phyloP scores from a whole-genome alignment of 2,888 invertebrate species.

The Sialis lutaria region DNA sequence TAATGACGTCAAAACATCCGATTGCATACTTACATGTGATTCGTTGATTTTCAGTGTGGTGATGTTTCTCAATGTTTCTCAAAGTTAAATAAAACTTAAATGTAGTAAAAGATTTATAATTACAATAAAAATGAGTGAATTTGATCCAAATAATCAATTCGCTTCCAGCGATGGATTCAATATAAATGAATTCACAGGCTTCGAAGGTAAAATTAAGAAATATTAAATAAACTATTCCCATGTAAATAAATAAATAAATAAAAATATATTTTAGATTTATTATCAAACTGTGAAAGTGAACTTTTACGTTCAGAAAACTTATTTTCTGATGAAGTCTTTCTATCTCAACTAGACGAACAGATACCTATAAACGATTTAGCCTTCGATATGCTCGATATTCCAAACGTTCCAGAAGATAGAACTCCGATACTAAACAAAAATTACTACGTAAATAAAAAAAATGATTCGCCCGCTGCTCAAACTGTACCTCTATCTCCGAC shows the following conservation, averaged over 20 bases:
- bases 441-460: no score
- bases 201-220: constrained; percentile 38
- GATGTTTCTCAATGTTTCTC: constrained; percentile 21
- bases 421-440: no score
- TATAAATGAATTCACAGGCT: constrained; percentile 45
- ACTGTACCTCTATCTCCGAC: constrained; percentile 4
- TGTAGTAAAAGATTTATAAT: constrained; percentile 3
- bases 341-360: constrained; percentile 29
- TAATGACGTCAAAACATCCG: constrained; percentile 43
- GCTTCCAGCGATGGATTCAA: constrained; percentile 38
- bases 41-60: constrained; percentile 25
- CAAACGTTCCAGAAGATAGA: constrained; percentile 14
- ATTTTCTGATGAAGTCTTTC: constrained; percentile 31
- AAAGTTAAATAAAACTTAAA: constrained; percentile 1
- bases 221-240: constrained; percentile 4
- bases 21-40: constrained; percentile 32
- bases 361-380: constrained; percentile 27
- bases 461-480: constrained; percentile 2
- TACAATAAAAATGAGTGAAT: constrained; percentile 22
- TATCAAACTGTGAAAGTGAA: constrained; percentile 48
- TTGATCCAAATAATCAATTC: constrained; percentile 21
- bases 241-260: constrained; percentile 4
- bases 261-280: constrained; percentile 33
- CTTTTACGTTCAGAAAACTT: constrained; percentile 34
- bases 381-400: constrained; percentile 26